These are phyloP conservation scores for Parnassius orleans DNA, from an alignment of 2,888 invertebrate genomes.

Conservation along the genomic window DNA sequence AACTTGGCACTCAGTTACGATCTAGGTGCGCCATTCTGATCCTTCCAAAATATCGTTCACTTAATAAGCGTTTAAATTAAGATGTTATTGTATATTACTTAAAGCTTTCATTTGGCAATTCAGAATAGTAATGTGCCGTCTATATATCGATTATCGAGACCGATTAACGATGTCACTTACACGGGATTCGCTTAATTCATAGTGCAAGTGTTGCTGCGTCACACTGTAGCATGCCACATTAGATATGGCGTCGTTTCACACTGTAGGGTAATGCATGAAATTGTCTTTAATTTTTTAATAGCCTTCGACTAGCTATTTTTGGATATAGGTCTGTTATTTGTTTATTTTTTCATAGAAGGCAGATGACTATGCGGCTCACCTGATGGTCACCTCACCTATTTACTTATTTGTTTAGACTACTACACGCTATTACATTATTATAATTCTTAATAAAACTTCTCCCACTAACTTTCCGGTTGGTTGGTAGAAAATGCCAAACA, in stretches of 20 bases:
- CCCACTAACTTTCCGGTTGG: too few relatives aligned
- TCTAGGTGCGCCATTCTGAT: not conserved
- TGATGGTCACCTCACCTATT: too few relatives aligned
- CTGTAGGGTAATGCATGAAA: not conserved
- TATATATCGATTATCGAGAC: conserved; percentile 36
- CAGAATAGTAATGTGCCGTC: conserved; percentile 1
- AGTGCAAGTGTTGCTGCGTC: conserved; percentile 39
- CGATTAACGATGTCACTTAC: conserved; percentile 42
- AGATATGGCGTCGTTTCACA: not conserved
- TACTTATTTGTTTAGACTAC: too few relatives aligned
- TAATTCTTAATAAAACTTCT: too few relatives aligned
- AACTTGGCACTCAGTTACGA: conserved; percentile 9
- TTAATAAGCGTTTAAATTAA: not conserved
- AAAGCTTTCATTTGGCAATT: not conserved
- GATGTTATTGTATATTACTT: not conserved
- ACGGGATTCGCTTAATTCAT: conserved; percentile 42
- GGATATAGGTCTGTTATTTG: too few relatives aligned
- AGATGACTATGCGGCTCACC: too few relatives aligned
- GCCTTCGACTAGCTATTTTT: too few relatives aligned
- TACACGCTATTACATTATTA: too few relatives aligned
- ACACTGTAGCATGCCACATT: conserved; percentile 1
- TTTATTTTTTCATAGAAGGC: too few relatives aligned
- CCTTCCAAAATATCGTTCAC: not conserved
- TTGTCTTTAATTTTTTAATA: too few relatives aligned
- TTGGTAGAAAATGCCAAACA: too few relatives aligned